Evolutionary conservation across 2,888 invertebrate genomes (phyloP).

Genomic region (Ophion ventricosus): DNA sequence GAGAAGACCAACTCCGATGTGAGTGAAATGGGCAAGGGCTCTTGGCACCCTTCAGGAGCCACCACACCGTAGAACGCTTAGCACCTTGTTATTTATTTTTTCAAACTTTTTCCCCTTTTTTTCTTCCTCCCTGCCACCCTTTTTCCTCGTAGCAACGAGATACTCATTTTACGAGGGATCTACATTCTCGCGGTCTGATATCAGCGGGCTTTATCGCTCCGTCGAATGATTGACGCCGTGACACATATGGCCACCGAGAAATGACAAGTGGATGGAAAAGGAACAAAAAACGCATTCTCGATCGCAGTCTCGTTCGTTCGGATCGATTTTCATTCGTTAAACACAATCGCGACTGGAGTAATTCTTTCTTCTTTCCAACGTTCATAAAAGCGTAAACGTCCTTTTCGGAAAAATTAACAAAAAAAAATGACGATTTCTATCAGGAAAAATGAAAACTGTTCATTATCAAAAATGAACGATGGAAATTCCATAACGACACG

Average conservation of each 20-base stretch:
- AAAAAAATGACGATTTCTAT: neutral
- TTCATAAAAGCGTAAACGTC: neutral
- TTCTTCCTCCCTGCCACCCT: neutral
- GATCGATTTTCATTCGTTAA: neutral
- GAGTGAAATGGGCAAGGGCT: conserved; percentile 48
- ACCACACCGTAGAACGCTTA: conserved; percentile 72
- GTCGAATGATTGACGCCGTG: conserved; percentile 7
- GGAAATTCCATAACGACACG: neutral
- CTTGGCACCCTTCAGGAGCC: conserved; percentile 58
- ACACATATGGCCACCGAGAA: conserved; percentile 5
- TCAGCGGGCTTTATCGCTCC: conserved; percentile 23
- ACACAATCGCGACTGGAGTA: neutral
- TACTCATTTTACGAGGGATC: conserved; percentile 13
- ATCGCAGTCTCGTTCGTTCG: neutral
- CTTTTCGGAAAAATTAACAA: neutral
- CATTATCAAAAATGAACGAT: neutral
- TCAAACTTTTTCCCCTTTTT: conserved; percentile 67
- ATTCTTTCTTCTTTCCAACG: neutral
- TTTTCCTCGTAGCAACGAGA: neutral
- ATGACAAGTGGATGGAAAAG: conserved; percentile 3
- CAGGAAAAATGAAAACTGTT: neutral
- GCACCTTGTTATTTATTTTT: conserved; percentile 81
- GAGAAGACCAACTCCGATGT: conserved; percentile 3
- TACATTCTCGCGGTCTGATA: conserved; percentile 20
- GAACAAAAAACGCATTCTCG: neutral